Conservation (phyloP, 2,888 invertebrate genomes). For the Nemotelus pantherinus region DNA sequence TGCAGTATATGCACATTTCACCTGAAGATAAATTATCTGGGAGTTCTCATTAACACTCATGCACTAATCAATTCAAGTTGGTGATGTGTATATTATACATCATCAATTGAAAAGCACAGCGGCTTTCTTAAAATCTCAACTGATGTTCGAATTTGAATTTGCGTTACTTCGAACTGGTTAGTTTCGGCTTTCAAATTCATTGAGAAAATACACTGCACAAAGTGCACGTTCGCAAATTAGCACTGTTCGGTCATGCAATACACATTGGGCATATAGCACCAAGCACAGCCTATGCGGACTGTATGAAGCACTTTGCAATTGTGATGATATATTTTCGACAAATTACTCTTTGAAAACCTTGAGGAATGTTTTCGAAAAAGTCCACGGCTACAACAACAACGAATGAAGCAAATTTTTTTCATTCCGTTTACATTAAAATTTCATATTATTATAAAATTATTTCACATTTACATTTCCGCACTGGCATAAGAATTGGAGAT, state of each 20-base stretch:
- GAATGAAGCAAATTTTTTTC: background rate
- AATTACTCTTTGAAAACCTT: background rate
- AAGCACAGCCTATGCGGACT: background rate
- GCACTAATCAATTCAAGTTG: too few species aligned
- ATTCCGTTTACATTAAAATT: background rate
- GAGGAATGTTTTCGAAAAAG: background rate
- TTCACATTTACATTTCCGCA: too few species aligned
- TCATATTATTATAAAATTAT: background rate
- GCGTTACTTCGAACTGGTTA: background rate
- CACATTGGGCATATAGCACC: background rate
- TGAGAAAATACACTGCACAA: background rate
- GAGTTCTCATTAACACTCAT: too few species aligned
- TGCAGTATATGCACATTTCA: too few species aligned
- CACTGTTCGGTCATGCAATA: background rate
- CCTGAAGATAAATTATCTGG: too few species aligned
- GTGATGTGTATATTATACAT: too few species aligned
- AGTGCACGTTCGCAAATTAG: background rate
- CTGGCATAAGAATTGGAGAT: too few species aligned
- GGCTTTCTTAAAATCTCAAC: too few species aligned
- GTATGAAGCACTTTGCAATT: background rate
- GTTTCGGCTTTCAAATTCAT: background rate
- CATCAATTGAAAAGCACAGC: too few species aligned
- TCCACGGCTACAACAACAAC: background rate
- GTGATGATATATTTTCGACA: background rate
- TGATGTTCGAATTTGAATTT: too few species aligned